Evolutionary conservation across 2,797 vertebrate genomes (phyloP).

Genomic region (Allochrocebus solatus): DNA sequence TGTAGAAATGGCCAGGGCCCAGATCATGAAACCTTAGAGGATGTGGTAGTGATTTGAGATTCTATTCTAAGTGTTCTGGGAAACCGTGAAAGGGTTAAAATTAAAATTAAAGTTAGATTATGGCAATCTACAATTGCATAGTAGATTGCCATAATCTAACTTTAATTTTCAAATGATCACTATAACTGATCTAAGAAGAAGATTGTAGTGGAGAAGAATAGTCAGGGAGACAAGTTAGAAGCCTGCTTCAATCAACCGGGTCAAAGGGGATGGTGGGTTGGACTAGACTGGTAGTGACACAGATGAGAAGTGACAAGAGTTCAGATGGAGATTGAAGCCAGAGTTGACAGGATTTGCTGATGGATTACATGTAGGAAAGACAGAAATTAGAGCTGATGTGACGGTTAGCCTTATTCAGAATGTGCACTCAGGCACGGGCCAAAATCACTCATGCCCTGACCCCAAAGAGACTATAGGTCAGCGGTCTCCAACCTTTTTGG

Average conservation of each 20-base stretch:
- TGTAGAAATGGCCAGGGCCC: not conserved
- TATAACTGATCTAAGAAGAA: not conserved
- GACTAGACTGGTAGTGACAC: too few species aligned
- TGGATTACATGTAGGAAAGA: not conserved
- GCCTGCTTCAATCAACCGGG: not conserved
- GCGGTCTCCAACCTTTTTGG: too few species aligned
- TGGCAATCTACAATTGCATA: too few species aligned
- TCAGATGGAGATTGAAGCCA: not conserved
- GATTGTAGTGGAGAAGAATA: not conserved
- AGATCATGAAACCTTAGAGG: not conserved
- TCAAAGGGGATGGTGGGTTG: not conserved
- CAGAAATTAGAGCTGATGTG: not conserved
- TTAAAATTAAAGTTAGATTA: too few species aligned
- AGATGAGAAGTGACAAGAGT: not conserved
- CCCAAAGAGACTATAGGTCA: not conserved
- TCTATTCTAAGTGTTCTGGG: not conserved
- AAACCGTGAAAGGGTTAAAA: not conserved
- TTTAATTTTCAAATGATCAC: not conserved
- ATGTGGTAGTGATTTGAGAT: not conserved
- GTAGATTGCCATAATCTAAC: not conserved
- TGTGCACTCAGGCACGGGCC: not conserved
- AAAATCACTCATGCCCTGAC: not conserved
- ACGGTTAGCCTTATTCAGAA: not conserved
- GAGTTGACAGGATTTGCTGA: not conserved
- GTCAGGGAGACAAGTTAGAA: not conserved